Evolutionary conservation across 2,113 vertebrate genomes (phyloP), one percentile per base, ranked within the genome.

Genomic region (Platichthys stellatus): DNA sequence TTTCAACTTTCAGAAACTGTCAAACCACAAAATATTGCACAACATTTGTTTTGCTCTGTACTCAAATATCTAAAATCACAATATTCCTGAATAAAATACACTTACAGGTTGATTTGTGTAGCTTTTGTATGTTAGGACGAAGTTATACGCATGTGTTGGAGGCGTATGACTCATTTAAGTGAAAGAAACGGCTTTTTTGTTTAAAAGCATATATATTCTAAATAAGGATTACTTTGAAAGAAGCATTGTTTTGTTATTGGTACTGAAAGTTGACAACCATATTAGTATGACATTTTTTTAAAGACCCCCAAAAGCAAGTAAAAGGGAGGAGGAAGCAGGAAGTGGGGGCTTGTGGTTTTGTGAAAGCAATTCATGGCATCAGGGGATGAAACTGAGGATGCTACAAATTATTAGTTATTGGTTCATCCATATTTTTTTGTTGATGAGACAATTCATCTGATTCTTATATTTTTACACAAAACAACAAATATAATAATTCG

Each of bases 221-320:
- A 62, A 9, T 38, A 10, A 38, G 35, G 13, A 3, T 51, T 51
- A 18, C 17, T 18, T 51, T 14, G 12, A 13, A 14, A 17, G 45
- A 47, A 4, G 15, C 15, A 47, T 13, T 17, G 13, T 47, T 13
- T 47, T 47, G 45, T 47, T 14, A 14, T 47, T 17, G 4, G 14
- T 3, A 47, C 14, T 47, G 45, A 51, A 51, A 6, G 13, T 45
- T 45, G 43, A 12, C 4, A 14, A 45, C 9, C 2, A 2, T 47
- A 47, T 5, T 20, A 15, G 18, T 18, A 51, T 20, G 18, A 58
- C 49, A 43, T 67, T 23, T 82, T 74, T 40, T 74, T 18, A 73
- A 58, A 67, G 23, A 58, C 24, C 38, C 45, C 63, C 51, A 31
- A 20, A 63, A 4, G 58, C 14, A 31, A 45, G 20, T 73, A 13